phyloP scores from a whole-genome alignment of 1,140 invertebrate genomes.

The Drosophila pruinosa region DNA sequence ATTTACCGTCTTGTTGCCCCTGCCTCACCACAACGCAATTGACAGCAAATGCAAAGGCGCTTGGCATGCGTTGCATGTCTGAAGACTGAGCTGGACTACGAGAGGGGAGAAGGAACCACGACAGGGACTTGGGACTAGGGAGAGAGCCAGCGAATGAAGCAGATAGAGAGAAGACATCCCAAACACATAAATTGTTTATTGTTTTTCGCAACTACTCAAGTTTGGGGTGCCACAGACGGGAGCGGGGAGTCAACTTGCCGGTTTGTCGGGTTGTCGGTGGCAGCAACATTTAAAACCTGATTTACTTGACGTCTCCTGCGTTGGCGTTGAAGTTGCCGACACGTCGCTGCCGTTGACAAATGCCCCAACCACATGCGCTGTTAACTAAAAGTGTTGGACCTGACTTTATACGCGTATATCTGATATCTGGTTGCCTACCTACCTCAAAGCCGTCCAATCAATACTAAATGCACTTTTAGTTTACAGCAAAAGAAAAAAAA shows the following conservation, averaged over 20 bases:
- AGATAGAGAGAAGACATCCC: conserved; percentile 51
- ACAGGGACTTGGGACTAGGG: too few species aligned
- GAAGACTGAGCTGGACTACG: too few species aligned
- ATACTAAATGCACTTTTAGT: conserved; percentile 53
- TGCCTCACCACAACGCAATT: conserved; percentile 38
- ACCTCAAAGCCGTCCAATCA: conserved; percentile 56
- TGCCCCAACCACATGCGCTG: conserved; percentile 72
- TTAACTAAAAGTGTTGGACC: conserved; percentile 66
- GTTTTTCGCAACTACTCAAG: conserved; percentile 36
- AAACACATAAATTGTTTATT: conserved; percentile 78
- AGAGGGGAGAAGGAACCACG: not conserved
- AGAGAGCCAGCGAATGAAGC: not conserved
- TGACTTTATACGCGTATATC: conserved; percentile 22
- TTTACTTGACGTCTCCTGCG: conserved; percentile 46
- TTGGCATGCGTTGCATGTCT: conserved; percentile 73
- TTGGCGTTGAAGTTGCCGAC: conserved; percentile 79
- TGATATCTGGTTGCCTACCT: conserved; percentile 52
- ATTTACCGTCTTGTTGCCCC: not conserved
- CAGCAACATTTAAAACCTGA: conserved; percentile 58
- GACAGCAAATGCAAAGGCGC: conserved; percentile 77
- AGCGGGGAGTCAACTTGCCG: not conserved
- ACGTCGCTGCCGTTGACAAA: conserved; percentile 74
- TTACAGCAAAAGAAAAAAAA: conserved; percentile 1
- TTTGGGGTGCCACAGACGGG: conserved; percentile 36
- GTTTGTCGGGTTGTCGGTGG: not conserved